Percentiles rank a stretch among this genome's conserved stretches.
Conservation (phyloP, 2,113 vertebrate genomes). For the Leptobrachium leishanense region DNA sequence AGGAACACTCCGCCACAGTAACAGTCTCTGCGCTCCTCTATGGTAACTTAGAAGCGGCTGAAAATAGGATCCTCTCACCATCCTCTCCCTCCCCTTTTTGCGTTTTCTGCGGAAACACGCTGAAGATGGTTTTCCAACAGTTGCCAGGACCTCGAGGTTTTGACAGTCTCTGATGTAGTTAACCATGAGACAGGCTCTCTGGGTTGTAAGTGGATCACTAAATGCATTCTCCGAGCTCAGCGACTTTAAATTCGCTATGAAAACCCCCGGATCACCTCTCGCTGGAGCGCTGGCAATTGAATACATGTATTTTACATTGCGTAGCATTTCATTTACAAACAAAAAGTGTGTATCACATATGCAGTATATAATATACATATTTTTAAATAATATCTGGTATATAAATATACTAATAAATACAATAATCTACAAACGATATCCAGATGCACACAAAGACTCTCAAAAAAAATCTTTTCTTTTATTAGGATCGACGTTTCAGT, state of each 20-base stretch:
- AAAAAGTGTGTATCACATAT: too few species aligned
- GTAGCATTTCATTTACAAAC: too few species aligned
- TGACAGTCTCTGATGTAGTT: slow-evolving; percentile 21
- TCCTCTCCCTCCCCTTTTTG: slow-evolving; percentile 1
- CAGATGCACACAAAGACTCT: too few species aligned
- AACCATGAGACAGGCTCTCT: background rate
- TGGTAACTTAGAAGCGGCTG: slow-evolving; percentile 11
- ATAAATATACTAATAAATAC: too few species aligned
- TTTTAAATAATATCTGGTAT: too few species aligned
- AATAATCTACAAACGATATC: too few species aligned
- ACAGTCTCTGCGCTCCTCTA: background rate
- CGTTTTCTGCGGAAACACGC: slow-evolving; percentile 9
- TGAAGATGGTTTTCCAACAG: slow-evolving; percentile 24
- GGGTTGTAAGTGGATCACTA: background rate
- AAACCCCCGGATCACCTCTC: background rate
- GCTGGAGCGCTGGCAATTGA: background rate
- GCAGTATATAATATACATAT: too few species aligned
- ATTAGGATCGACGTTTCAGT: too few species aligned
- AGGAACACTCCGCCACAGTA: background rate
- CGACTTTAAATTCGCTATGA: background rate
- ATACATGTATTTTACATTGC: background rate
- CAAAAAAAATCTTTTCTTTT: too few species aligned
- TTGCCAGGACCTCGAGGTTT: slow-evolving; percentile 18
- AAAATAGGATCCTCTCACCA: slow-evolving; percentile 31
- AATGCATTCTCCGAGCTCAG: background rate